A percentile compares a stretch with the other conserved stretches of the same genome.
Conservation (phyloP, 2,113 vertebrate species). For the Seriola rivoliana region DNA sequence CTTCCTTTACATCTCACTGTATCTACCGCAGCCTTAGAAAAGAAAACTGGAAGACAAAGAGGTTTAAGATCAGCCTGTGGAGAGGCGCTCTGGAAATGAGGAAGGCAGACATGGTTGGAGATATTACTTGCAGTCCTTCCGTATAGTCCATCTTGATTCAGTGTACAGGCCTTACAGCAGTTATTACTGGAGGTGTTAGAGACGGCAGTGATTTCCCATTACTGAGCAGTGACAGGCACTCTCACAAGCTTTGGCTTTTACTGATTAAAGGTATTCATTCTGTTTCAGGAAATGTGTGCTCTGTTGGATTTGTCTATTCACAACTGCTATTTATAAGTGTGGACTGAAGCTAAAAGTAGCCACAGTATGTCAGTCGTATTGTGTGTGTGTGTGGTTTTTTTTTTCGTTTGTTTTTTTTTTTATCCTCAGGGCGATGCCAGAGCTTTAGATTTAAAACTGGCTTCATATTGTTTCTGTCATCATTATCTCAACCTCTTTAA, state of each 20-base stretch:
- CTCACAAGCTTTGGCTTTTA: background rate
- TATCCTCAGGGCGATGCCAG: background rate
- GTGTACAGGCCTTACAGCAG: constrained; percentile 8
- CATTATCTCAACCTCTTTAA: constrained; percentile 5
- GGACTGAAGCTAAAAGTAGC: constrained; percentile 7
- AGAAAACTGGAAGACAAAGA: background rate
- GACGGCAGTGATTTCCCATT: constrained; percentile 2
- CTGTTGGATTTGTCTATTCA: constrained; percentile 3
- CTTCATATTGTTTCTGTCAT: constrained; percentile 1
- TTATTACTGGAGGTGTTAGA: constrained; percentile 1
- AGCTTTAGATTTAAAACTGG: background rate
- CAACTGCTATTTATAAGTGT: constrained; percentile 10
- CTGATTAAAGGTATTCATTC: constrained; percentile 30
- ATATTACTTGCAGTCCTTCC: background rate
- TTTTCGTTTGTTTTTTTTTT: background rate
- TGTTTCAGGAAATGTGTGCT: background rate
- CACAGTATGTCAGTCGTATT: background rate
- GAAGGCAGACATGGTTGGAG: background rate
- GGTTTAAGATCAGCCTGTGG: constrained; percentile 14
- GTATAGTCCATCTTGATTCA: background rate
- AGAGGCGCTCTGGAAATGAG: background rate
- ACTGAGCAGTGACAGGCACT: constrained; percentile 3
- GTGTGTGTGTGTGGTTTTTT: background rate
- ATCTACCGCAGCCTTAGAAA: constrained; percentile 9
- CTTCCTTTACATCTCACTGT: constrained; percentile 9